Conservation (phyloP, 2,113 vertebrate genomes). For the Nasalis larvatus region DNA sequence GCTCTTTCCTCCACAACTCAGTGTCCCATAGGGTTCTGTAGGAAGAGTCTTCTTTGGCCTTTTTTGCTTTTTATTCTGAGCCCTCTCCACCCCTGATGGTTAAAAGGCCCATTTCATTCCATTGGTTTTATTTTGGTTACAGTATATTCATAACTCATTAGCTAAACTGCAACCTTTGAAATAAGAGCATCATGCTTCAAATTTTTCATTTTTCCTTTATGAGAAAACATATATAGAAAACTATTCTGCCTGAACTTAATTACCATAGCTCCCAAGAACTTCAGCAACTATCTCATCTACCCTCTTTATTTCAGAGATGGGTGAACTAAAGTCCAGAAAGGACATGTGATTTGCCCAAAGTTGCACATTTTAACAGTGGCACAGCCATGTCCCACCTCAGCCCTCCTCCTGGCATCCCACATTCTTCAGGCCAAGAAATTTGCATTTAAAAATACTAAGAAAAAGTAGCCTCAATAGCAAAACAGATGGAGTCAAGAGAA, state of each 20-base stretch:
- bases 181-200: conserved; percentile 34
- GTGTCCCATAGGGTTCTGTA: neutral
- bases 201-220: conserved; percentile 50
- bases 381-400: neutral
- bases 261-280: neutral
- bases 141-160: conserved; percentile 52
- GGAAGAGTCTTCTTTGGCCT: neutral
- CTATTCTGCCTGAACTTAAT: neutral
- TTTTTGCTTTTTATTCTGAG: conserved; percentile 17
- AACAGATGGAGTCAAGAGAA: neutral
- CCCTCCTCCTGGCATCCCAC: neutral
- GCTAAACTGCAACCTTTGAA: conserved; percentile 50
- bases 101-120: conserved; percentile 58
- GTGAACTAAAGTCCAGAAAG: neutral
- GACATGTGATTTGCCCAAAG: neutral
- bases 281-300: neutral
- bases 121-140: conserved; percentile 40
- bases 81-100: neutral
- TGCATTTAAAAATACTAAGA: neutral
- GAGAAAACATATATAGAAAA: conserved; percentile 32
- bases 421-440: neutral
- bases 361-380: neutral
- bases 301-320: neutral
- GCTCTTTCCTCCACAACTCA: neutral
- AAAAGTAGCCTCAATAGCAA: neutral